Base-by-base conservation (phyloP, 2,888 invertebrate genomes). In the Drosophila fulvimacula region DNA sequence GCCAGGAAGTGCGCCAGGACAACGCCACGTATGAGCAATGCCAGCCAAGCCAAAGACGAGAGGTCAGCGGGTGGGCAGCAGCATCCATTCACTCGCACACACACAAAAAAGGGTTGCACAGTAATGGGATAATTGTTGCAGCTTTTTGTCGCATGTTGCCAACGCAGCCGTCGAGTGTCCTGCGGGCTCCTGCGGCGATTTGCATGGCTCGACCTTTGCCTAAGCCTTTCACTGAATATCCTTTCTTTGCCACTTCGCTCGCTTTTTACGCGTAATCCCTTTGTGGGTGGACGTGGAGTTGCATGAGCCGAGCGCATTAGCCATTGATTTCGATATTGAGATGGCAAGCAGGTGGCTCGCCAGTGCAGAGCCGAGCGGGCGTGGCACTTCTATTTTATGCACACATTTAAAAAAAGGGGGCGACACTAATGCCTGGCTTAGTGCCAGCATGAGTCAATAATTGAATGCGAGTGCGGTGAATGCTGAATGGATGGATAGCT, bases 381-480 rank as follows among this genome's bases (percentile, higher is more conserved):
- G 32, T 34, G 36, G n/a, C 51, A 24, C 1, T 36, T 11, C 17
- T 48, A 48, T 48, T 48, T 17, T 48, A 30, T n/a, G 13, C 5
- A 13, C 11, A 42, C 6, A 42, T 42, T 13, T 42, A 24, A 3
- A 24, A 21, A 44, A 46, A 57, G 27, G 49, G 49, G 53, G 53
- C 44, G 41, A 56, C 53, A 51, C 65, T 71, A 79, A 82, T 79
- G 71, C 71, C 69, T 82, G 90, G 90, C 84, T 90, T 86, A 90
- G 75, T 88, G 89, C 89, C 90, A 90, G 84, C 84, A 75, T 90
- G 84, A 84, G 90, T 90, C 90, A 88, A 90, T 85, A 89, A 85
- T 86, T 87, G 83, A 89, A 87, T 87, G 75, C 65, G 24, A 48
- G 52, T 59, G 24, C 42, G 6, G 24, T n/a, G n/a, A n/a, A n/a